Conservation (phyloP, 2,888 invertebrate genomes). For the Cybosia mesomella region DNA sequence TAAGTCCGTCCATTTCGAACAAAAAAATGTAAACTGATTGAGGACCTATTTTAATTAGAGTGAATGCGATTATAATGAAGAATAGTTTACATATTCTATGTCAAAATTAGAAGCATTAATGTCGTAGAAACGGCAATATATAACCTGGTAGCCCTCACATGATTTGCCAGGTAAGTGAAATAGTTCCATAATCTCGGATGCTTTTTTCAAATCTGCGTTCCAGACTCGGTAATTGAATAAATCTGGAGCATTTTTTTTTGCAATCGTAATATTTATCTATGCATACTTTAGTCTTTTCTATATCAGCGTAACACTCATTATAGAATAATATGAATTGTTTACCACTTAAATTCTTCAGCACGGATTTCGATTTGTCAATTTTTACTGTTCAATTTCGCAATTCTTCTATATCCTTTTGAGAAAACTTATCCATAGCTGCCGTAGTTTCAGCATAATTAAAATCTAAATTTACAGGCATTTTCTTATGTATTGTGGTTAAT, state of each 20-base stretch:
- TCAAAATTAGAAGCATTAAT: slow-evolving; percentile 18
- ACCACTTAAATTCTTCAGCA: slow-evolving; percentile 83
- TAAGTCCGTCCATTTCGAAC: slow-evolving; percentile 85
- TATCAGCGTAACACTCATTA: slow-evolving; percentile 88
- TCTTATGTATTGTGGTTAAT: not conserved
- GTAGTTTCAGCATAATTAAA: slow-evolving; percentile 77
- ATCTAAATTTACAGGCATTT: slow-evolving; percentile 77
- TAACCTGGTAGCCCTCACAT: slow-evolving; percentile 13
- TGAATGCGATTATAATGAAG: slow-evolving; percentile 30
- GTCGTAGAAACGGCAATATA: slow-evolving; percentile 11
- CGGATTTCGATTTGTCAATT: slow-evolving; percentile 79
- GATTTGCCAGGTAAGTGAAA: slow-evolving; percentile 18
- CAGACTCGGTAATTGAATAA: slow-evolving; percentile 88
- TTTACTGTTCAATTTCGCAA: slow-evolving; percentile 78
- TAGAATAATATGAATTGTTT: slow-evolving; percentile 89
- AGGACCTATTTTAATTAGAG: slow-evolving; percentile 78
- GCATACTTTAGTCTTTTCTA: slow-evolving; percentile 88
- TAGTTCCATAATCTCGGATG: slow-evolving; percentile 72
- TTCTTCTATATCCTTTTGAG: slow-evolving; percentile 78
- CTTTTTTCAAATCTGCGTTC: slow-evolving; percentile 76
- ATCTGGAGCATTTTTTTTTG: slow-evolving; percentile 87
- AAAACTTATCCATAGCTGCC: slow-evolving; percentile 80
- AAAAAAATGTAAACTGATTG: slow-evolving; percentile 83
- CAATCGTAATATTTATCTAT: slow-evolving; percentile 88
- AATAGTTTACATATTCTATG: slow-evolving; percentile 9